A percentile compares a stretch with the other conserved stretches of the same genome.
Evolutionary conservation across 2,888 invertebrate genomes (phyloP).

Genomic region (Carterocephalus palaemon): DNA sequence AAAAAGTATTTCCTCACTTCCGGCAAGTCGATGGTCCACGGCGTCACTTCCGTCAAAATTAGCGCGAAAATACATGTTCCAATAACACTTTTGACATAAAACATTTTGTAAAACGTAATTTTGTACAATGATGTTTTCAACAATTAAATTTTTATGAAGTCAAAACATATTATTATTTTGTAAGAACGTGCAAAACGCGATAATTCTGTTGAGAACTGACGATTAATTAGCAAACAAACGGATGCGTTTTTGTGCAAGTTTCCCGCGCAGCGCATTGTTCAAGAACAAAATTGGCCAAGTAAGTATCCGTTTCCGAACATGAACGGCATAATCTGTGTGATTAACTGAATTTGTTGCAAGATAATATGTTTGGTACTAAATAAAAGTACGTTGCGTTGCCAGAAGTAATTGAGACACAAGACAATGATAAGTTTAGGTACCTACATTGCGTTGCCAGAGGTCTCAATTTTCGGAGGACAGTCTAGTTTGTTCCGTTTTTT

Average conservation of each 20-base stretch:
- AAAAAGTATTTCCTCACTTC: slow-evolving; percentile 53
- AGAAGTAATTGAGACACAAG: too few species aligned
- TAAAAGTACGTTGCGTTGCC: too few species aligned
- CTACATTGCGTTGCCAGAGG: too few species aligned
- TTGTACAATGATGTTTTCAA: too few species aligned
- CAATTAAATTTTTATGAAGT: too few species aligned
- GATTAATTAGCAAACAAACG: slow-evolving; percentile 42
- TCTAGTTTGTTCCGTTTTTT: too few species aligned
- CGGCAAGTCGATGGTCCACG: slow-evolving; percentile 65
- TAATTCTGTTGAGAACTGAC: slow-evolving; percentile 26
- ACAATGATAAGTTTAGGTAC: too few species aligned
- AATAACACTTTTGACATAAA: slow-evolving; percentile 12
- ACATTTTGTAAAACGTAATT: too few species aligned
- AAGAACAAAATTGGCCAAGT: slow-evolving; percentile 46
- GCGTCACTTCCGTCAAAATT: slow-evolving; percentile 40
- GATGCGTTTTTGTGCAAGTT: slow-evolving; percentile 52
- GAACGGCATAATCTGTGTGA: slow-evolving; percentile 9
- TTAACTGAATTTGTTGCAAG: background rate
- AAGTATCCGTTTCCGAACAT: slow-evolving; percentile 27
- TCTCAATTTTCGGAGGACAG: too few species aligned
- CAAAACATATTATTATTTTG: too few species aligned
- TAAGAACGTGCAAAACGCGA: slow-evolving; percentile 29
- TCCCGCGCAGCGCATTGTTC: slow-evolving; percentile 60
- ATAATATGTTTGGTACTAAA: background rate
- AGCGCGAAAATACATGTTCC: slow-evolving; percentile 32